phyloP scores from a whole-genome alignment of 2,888 invertebrate species.

The Rhorus exstirpatorius region DNA sequence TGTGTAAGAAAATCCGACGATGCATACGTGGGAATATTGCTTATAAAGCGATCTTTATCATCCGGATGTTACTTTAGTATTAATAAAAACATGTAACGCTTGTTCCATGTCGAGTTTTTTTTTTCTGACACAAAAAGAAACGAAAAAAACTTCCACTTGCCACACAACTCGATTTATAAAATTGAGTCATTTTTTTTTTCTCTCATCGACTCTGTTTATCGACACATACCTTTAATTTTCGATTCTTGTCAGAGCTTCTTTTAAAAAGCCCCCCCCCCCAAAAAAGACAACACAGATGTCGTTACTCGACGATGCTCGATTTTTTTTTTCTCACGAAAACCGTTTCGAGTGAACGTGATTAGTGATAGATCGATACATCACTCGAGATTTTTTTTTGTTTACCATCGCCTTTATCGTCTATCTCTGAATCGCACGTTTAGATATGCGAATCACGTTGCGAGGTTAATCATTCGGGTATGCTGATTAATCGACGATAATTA shows the following conservation, averaged over 20 bases:
- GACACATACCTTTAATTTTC: no score
- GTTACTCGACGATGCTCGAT: not conserved
- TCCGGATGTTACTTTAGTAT: slow-evolving; percentile 25
- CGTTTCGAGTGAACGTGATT: not conserved
- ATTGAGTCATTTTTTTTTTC: not conserved
- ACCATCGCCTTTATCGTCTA: not conserved
- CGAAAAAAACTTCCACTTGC: not conserved
- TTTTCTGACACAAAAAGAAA: not conserved
- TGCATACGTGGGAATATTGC: slow-evolving; percentile 42
- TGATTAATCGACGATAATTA: not conserved
- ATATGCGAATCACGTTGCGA: slow-evolving; percentile 12
- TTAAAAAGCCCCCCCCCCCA: not conserved
- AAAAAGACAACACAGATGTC: not conserved
- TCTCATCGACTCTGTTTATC: not conserved
- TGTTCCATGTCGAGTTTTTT: slow-evolving; percentile 19
- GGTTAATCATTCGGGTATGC: not conserved
- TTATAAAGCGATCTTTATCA: slow-evolving; percentile 25
- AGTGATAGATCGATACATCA: slow-evolving; percentile 2
- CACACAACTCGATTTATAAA: not conserved
- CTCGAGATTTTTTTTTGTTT: slow-evolving; percentile 32
- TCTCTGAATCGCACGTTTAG: slow-evolving; percentile 4
- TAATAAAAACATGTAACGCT: slow-evolving; percentile 37
- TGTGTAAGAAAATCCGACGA: slow-evolving; percentile 25
- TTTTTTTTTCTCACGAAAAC: no score
- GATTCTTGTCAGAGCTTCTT: no score